Base-by-base conservation (phyloP, 2,888 invertebrate genomes). In the Philhelius pedissequus region DNA sequence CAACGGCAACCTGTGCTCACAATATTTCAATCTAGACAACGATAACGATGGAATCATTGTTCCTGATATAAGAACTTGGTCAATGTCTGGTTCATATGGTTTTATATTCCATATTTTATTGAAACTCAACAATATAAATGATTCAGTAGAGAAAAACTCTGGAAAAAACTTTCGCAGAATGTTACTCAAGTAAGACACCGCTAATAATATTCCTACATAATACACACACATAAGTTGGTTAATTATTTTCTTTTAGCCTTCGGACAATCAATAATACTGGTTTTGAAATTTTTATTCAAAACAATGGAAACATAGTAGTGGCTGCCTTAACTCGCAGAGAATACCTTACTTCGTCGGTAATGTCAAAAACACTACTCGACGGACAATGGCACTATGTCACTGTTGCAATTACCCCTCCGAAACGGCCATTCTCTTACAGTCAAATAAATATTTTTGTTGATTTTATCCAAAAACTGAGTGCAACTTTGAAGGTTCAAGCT, bases 61-160 rank as follows among this genome's bases (percentile, higher is more conserved):
- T 48, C 92, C 93, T 1, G 92, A 92, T 50, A 92, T 94, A 38
- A 91, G 92, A 64, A 93, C 92, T 88, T 94, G 94, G 94, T 92
- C 93, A 6, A 93, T 93, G 75, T 92, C 92, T 13, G 92, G 92
- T 0, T 89, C 92, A 2, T 92, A 92, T 87, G 93, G 94, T n/a
- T 94, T 94, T 87, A 92, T 93, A 30, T 93, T 94, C 87, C 94
- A 94, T 87, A 91, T 92, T 32, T 93, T 94, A 91, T 86, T 94
- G 8, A 92, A 93, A 58, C 89, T 94, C 18, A 92, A 93, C 87
- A 89, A 89, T 32, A 86, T 88, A 30, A 71, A 78, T 15, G 54
- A 88, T 77, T 25, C 52, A 8, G 6, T 45, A 18, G 86, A 87
- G n/a, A 80, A 86, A 5, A 87, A 73, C 18, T 62, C 73, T 25